Evolutionary conservation across 2,113 vertebrate genomes (phyloP), one percentile per base, ranked within the genome.

Genomic region (Pithys albifrons): DNA sequence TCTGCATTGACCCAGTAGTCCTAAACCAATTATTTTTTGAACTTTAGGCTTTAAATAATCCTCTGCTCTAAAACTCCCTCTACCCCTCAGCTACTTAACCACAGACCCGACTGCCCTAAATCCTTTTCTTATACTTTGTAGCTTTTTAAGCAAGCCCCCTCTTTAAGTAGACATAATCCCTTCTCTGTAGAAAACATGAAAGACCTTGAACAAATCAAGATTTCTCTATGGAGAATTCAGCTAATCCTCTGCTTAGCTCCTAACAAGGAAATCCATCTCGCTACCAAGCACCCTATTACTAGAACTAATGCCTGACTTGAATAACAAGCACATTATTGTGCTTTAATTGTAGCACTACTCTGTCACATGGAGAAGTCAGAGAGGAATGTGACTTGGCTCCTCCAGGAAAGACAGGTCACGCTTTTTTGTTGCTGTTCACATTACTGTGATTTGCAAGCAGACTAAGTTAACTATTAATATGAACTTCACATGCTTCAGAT

Each of bases 161-260:
- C 98, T 98, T 98, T 98, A 98, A 98, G 98, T 97, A 98, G 98
- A 98, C 98, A 98, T 98, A 98, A 98, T 98, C 98, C 98, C 97
- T 98, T 98, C 98, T 98, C 98, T 98, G 98, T 98, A 98, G 98
- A 98, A 98, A 98, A 98, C 98, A 98, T 98, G 98, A 98, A 98
- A 98, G 98, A 98, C 98, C 98, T 98, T 98, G 98, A 98, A 98
- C 98, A 98, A 98, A 98, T 98, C 98, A 98, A 98, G 98, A 98
- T 98, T 98, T 98, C 98, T 98, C 98, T 98, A 97, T 98, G 98
- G 98, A 98, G 98, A 98, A 98, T 98, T 98, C 98, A 98, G 98
- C 97, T 98, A 98, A 98, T 98, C 98, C 98, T 95, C 97, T 97
- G 98, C 98, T 98, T 98, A 98, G 98, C 98, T 98, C 97, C 98